Evolutionary conservation across 1,140 invertebrate genomes (phyloP).

Genomic region (Physella acuta): DNA sequence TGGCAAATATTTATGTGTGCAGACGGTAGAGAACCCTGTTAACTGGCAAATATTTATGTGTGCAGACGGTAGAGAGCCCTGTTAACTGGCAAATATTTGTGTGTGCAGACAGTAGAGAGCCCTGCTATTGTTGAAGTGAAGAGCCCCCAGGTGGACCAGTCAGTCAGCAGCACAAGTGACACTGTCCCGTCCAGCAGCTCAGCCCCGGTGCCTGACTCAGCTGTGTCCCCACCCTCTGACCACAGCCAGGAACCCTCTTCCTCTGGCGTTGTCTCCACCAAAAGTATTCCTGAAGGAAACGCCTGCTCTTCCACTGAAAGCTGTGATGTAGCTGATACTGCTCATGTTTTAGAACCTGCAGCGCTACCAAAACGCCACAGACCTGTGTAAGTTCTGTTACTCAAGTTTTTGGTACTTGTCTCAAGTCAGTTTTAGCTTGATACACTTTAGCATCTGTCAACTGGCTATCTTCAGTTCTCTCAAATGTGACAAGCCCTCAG

Average conservation of each 20-base stretch:
- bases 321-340: conserved; percentile 4
- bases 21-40: too few relatives aligned
- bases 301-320: conserved; percentile 6
- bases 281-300: neutral
- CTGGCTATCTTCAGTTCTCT: neutral
- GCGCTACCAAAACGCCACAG: neutral
- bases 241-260: conserved; percentile 14
- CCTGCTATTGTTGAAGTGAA: conserved; percentile 18
- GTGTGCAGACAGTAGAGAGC: neutral
- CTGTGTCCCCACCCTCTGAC: conserved; percentile 3
- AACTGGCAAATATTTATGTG: too few relatives aligned
- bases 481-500: conserved; percentile 3
- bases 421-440: neutral
- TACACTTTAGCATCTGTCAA: neutral
- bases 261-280: neutral
- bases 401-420: too few relatives aligned
- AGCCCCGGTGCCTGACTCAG: neutral
- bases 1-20: too few relatives aligned
- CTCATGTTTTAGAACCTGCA: neutral
- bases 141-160: conserved; percentile 25
- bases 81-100: neutral
- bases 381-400: neutral
- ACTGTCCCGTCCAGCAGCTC: neutral
- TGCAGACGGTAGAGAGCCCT: too few relatives aligned
- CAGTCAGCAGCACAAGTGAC: conserved; percentile 26